These are phyloP conservation scores for Uropsilus gracilis DNA, from an alignment of 2,113 vertebrate species.

Conservation along the genomic window DNA sequence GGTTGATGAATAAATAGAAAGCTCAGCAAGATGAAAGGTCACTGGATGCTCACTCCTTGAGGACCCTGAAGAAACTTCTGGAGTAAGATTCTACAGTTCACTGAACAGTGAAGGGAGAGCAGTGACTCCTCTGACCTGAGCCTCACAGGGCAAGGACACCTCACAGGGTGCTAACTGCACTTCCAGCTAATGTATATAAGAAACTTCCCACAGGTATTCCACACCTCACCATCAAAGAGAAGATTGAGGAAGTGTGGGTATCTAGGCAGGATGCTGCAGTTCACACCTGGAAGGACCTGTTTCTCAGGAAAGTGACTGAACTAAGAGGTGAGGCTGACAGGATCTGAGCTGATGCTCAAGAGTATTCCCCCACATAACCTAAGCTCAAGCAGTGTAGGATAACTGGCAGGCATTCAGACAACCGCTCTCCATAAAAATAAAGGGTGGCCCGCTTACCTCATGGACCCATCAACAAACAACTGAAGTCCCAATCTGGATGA, in stretches of 20 bases:
- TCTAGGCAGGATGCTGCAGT: too few relatives aligned
- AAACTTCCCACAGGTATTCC: fast-evolving
- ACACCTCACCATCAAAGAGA: not conserved
- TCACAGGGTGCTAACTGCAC: not conserved
- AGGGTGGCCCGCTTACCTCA: not conserved
- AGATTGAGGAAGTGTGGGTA: not conserved
- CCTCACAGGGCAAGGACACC: not conserved
- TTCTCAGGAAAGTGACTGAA: not conserved
- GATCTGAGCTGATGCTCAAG: not conserved
- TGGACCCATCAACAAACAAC: fast-evolving
- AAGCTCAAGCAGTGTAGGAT: too few relatives aligned
- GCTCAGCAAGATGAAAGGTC: not conserved
- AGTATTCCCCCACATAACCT: fast-evolving
- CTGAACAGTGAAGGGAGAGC: not conserved
- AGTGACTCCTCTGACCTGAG: fast-evolving
- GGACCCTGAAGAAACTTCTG: not conserved
- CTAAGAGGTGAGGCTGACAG: not conserved
- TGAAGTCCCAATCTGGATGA: too few relatives aligned
- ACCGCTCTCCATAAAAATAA: not conserved
- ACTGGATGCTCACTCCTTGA: not conserved
- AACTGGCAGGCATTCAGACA: not conserved
- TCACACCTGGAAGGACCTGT: not conserved
- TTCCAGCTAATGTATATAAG: not conserved
- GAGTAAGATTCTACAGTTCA: not conserved
- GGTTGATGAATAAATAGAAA: fast-evolving